These are phyloP conservation scores for Hydriomena furcata DNA, from an alignment of 2,888 invertebrate genomes.

Conservation along the genomic window DNA sequence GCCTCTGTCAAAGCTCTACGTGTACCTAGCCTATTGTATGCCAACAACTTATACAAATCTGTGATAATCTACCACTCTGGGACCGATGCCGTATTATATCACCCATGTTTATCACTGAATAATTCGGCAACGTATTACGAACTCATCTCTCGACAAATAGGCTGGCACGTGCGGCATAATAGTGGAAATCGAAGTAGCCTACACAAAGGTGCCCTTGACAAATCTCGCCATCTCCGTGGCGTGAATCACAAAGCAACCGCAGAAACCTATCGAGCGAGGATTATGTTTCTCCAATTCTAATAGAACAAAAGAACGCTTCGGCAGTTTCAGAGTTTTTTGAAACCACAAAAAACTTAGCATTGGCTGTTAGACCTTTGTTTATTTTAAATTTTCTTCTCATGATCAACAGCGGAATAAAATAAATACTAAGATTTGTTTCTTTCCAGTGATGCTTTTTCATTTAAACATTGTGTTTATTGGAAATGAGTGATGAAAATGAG, in stretches of 20 bases:
- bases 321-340: conserved; percentile 7
- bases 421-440: no score
- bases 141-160: neutral
- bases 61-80: no score
- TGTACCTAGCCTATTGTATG: no score
- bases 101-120: neutral
- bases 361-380: neutral
- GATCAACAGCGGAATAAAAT: neutral
- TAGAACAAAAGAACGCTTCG: conserved; percentile 44
- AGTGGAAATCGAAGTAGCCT: conserved; percentile 5
- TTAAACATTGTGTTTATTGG: no score
- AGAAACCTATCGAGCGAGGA: conserved; percentile 38
- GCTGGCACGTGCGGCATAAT: neutral
- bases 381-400: neutral
- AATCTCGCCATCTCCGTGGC: conserved; percentile 25
- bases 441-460: no score
- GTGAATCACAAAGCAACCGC: conserved; percentile 37
- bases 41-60: no score
- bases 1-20: no score
- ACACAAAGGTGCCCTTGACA: conserved; percentile 12
- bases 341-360: conserved; percentile 2
- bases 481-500: no score
- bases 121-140: neutral
- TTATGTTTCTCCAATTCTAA: conserved; percentile 47
- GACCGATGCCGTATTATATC: no score